Percentiles rank a stretch among this genome's conserved stretches.
phyloP scores from a whole-genome alignment of 2,888 invertebrate species.

The Rhynchonema sp. region DNA sequence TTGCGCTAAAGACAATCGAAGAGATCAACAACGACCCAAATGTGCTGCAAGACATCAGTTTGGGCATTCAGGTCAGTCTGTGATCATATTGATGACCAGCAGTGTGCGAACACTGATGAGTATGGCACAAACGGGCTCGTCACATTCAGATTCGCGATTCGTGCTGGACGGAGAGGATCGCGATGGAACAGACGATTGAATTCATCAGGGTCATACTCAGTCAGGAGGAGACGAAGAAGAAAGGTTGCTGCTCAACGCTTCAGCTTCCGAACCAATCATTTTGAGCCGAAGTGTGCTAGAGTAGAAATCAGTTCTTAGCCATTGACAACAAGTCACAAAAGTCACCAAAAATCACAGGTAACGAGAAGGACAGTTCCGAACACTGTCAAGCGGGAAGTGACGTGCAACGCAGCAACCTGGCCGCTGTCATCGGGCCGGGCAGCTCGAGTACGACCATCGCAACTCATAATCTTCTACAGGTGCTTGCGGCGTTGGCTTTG shows the following conservation, averaged over 20 bases:
- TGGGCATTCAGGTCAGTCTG: conserved; percentile 48
- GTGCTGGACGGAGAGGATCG: conserved; percentile 60
- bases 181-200: conserved; percentile 50
- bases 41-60: conserved; percentile 39
- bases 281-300: too few species aligned
- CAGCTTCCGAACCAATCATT: too few species aligned
- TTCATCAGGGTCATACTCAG: conserved; percentile 17
- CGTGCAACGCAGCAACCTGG: too few species aligned
- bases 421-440: conserved; percentile 48
- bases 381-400: too few species aligned
- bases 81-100: neutral
- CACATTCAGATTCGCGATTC: conserved; percentile 39
- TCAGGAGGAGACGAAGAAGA: neutral
- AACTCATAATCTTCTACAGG: conserved; percentile 54
- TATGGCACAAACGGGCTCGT: too few species aligned
- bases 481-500: conserved; percentile 2
- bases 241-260: too few species aligned
- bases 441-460: conserved; percentile 46
- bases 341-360: too few species aligned
- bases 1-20: conserved; percentile 36
- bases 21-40: conserved; percentile 42
- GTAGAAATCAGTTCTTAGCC: too few species aligned
- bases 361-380: too few species aligned
- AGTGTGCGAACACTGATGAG: neutral
- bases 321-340: too few species aligned